Evolutionary conservation across 2,888 invertebrate species (phyloP), one percentile per base, ranked within the genome.

Genomic region (Muscina levida): DNA sequence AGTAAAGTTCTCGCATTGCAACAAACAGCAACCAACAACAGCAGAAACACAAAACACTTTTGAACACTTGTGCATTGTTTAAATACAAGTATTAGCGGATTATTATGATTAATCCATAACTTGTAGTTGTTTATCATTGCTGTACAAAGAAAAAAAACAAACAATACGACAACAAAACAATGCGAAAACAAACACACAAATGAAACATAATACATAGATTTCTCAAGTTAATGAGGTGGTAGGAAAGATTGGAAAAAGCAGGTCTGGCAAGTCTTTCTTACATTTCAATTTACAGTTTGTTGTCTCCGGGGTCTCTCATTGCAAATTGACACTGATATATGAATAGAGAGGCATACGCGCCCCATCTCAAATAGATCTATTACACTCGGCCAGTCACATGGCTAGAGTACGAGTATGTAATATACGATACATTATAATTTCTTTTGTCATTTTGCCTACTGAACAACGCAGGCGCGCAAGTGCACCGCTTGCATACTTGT

Each of bases 241-340:
- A 13, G 24, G 13, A 10, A 48, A 48, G n/a, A 53, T n/a, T 37
- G 37, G 15, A 59, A 15, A 15, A 56, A 56, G 26, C 24, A 26
- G 19, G n/a, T 13, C 39, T 2, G 15, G 15, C 11, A 17, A 37
- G 59, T 59, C 59, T 59, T 59, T 59, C 19, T 39, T 10, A n/a
- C n/a, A n/a, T n/a, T n/a, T n/a, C n/a, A n/a, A n/a, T n/a, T 39
- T 31, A 31, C 3, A 31, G 8, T 31, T 8, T 8, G 31, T 31
- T 8, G 31, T 5, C 31, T 31, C n/a, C n/a, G n/a, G n/a, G 3
- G 57, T 57, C 37, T 13, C 11, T 17, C 73, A 71, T 53, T 80
- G 77, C 59, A 53, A 72, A 77, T 42, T 81, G 81, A 72, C 81
- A 81, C 77, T 81, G 81, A 81, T 77, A 62, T 77, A 77, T 74